Evolutionary conservation across 1,140 invertebrate species (phyloP), one percentile per base, ranked within the genome.

Genomic region (Drosophila teissieri): DNA sequence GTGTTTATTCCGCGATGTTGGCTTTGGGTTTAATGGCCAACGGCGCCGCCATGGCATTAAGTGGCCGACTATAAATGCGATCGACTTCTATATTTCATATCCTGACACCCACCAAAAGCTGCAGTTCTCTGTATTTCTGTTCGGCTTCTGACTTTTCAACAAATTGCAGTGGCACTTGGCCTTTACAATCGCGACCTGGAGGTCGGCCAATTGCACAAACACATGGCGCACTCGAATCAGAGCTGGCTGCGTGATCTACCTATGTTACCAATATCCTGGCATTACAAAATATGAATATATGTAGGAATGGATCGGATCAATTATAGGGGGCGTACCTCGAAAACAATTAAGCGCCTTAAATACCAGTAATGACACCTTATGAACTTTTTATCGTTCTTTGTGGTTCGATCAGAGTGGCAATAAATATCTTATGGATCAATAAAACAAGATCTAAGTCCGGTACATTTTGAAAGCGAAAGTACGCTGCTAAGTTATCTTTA

Each of bases 151-250:
- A 48, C 53, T 64, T 44, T 75, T 56, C 17, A 49, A 64, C 82
- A 78, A 86, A 85, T 86, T 85, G 64, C 81, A 82, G 82, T 82
- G 79, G 69, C 82, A 79, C 64, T 76, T 86, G 74, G 54, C 74
- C 69, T 88, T 81, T 85, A 42, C 51, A 58, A 72, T 39, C 31
- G 49, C 39, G 39, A 80, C 54, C 61, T 40, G 44, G n/a, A 40
- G 72, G 46, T 52, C 68, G 40, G n/a, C 45, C 40, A 39, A 54
- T 63, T 67, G 45, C 60, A 62, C 42, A 44, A 11, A 53, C 31
- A 57, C 44, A 62, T 60, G 51, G 7, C 19, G 58, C 45, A 17
- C 45, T 24, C 15, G 39, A 62, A 24, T 31, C 56, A 27, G 15
- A 48, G 36, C 19, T 45, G 58, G 19, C 45, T 48, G 55, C 52